Evolutionary conservation across 2,888 invertebrate species (phyloP), one percentile per base, ranked within the genome.

Genomic region (Epinotia demarniana): DNA sequence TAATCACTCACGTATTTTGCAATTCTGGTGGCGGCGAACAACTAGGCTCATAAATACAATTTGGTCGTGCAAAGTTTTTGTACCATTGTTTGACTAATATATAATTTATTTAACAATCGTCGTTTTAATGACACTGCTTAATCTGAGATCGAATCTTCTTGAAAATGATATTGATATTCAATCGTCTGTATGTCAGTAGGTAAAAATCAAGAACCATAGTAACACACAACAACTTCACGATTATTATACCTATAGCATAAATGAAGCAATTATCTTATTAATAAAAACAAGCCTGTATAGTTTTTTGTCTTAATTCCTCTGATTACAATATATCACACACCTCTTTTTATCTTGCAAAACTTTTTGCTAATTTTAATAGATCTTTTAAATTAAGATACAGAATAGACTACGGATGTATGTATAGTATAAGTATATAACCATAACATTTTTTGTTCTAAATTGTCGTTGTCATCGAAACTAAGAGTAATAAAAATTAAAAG

Each of bases 351-450:
- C 18, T 13, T n/a, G 8, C 8, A 11, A 39, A 60, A 39, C 53
- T 73, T 75, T 67, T 61, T 71, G 66, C 33, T 43, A n/a, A 19
- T 55, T 53, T 60, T 53, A 23, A 53, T 60, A n/a, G 13, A 19
- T 18, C 55, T 18, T 13, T 67, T 27, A 61, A 19, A 61, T 69
- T 73, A 49, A 49, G n/a, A 60, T 49, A 49, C 16, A 55, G 13
- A 61, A 71, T 71, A 71, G 66, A 23, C 39, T 66, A 60, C n/a
- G 39, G 19, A 33, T 19, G n/a, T 23, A 62, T 33, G 16, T 46
- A 16, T 16, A 33, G 16, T 57, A 18, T 18, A 49, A 18, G 39
- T 49, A 18, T 13, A 27, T 53, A 39, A 3, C 6, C n/a, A n/a
- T n/a, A n/a, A 18, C 18, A 53, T 39, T 70, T 70, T 70, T 70